Percentiles rank a stretch among this genome's conserved stretches.
phyloP scores from a whole-genome alignment of 2,888 invertebrate genomes.

The Pediacus dermestoides region DNA sequence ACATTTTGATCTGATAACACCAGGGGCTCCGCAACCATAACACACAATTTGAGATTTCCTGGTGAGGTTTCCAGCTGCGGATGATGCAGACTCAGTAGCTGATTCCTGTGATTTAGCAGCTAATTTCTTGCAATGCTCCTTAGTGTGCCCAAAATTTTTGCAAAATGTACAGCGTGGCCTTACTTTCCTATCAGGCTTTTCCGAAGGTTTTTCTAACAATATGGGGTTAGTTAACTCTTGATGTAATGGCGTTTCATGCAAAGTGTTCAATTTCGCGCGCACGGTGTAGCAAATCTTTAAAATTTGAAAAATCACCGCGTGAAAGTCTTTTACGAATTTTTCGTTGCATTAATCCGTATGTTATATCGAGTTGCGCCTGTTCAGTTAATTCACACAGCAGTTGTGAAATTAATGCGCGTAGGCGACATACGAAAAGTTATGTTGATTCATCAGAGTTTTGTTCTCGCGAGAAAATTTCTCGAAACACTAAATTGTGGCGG shows the following conservation, averaged over 20 bases:
- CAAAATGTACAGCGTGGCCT: conserved; percentile 1
- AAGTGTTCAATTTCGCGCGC: no score
- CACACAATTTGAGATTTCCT: conserved; percentile 8
- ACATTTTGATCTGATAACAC: conserved; percentile 12
- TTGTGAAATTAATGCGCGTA: conserved; percentile 4
- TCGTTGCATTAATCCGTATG: conserved; percentile 5
- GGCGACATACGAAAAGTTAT: conserved; percentile 6
- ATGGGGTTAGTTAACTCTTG: no score
- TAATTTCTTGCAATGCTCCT: conserved; percentile 7
- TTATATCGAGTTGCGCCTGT: conserved; percentile 5
- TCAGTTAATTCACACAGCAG: conserved; percentile 2
- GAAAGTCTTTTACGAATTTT: conserved; percentile 7
- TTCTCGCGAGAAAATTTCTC: conserved; percentile 8
- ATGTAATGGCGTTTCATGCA: no score
- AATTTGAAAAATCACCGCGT: no score
- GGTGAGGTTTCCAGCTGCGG: no score
- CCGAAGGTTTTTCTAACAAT: no score
- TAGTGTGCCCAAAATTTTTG: conserved; percentile 5
- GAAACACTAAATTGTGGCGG: conserved; percentile 8
- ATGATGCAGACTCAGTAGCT: no score
- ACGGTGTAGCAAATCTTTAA: no score
- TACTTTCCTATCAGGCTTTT: neutral
- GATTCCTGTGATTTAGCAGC: no score
- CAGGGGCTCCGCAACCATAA: conserved; percentile 13
- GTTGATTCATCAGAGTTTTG: conserved; percentile 1